These are phyloP conservation scores for Spea bombifrons DNA, from an alignment of 2,113 vertebrate genomes.

Conservation along the genomic window DNA sequence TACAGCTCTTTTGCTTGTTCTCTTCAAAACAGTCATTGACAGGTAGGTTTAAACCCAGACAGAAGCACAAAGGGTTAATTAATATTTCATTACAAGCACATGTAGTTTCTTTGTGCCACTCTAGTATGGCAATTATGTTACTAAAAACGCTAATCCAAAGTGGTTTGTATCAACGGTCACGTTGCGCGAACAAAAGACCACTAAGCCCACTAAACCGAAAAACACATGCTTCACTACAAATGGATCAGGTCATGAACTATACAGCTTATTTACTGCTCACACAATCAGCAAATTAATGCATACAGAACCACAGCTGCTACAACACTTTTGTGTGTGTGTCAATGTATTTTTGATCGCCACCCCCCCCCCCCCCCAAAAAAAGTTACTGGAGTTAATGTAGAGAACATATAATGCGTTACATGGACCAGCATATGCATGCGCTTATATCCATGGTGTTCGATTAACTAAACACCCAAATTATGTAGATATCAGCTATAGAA, in stretches of 20 bases:
- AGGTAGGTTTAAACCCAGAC: constrained; percentile 14
- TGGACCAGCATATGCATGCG: too few relatives aligned
- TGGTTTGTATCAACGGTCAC: not conserved
- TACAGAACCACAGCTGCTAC: too few relatives aligned
- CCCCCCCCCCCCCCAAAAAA: too few relatives aligned
- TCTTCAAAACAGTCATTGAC: not conserved
- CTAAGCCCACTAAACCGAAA: not conserved
- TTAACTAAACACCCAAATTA: too few relatives aligned
- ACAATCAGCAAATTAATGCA: too few relatives aligned
- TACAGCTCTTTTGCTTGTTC: constrained; percentile 3
- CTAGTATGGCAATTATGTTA: not conserved
- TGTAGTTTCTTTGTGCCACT: not conserved
- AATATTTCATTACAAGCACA: constrained; percentile 19
- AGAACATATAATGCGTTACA: too few relatives aligned
- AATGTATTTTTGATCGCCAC: too few relatives aligned
- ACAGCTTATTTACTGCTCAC: too few relatives aligned
- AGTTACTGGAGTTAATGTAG: too few relatives aligned
- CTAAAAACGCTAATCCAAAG: not conserved
- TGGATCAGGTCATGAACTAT: not conserved
- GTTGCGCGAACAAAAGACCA: not conserved
- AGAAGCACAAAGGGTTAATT: fast-evolving
- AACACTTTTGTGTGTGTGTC: too few relatives aligned
- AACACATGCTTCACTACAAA: not conserved
- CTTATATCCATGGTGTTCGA: too few relatives aligned
- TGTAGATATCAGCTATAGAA: too few relatives aligned